phyloP scores from a whole-genome alignment of 1,140 invertebrate species.

The Charaxes varanes region DNA sequence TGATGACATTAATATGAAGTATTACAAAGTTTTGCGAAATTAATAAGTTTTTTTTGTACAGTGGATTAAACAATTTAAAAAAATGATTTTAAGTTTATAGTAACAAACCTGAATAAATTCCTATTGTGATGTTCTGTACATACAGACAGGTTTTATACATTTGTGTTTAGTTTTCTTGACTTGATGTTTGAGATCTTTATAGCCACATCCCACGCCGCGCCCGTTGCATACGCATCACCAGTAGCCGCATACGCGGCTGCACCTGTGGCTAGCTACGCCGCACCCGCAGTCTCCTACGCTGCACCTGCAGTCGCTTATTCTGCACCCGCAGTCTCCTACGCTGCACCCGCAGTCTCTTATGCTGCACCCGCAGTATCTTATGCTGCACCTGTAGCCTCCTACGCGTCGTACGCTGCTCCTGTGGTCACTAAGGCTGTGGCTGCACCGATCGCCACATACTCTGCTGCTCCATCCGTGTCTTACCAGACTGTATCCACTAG shows the following conservation, averaged over 20 bases:
- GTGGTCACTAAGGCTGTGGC: constrained; percentile 19
- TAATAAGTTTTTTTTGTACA: no score
- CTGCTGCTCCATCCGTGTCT: constrained; percentile 15
- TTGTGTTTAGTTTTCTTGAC: no score
- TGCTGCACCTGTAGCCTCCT: constrained; percentile 5
- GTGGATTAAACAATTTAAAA: no score
- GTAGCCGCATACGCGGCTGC: constrained; percentile 23
- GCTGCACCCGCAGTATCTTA: constrained; percentile 2
- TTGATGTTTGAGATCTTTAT: no score
- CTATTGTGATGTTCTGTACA: no score
- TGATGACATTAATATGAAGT: no score
- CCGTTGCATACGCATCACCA: constrained; percentile 13
- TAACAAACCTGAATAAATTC: no score
- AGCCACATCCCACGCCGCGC: constrained; percentile 20
- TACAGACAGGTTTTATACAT: no score
- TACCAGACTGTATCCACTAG: constrained; percentile 12
- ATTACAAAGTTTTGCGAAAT: no score
- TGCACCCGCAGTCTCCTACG: constrained; percentile 4
- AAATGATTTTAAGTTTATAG: no score
- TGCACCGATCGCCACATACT: constrained; percentile 14
- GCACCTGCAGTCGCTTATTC: no score
- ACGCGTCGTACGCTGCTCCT: constrained; percentile 19
- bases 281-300: constrained; percentile 1
- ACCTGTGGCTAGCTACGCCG: constrained; percentile 3
- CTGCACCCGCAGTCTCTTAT: constrained; percentile 13